phyloP scores from a whole-genome alignment of 2,797 vertebrate species.

The Spheniscus humboldti region DNA sequence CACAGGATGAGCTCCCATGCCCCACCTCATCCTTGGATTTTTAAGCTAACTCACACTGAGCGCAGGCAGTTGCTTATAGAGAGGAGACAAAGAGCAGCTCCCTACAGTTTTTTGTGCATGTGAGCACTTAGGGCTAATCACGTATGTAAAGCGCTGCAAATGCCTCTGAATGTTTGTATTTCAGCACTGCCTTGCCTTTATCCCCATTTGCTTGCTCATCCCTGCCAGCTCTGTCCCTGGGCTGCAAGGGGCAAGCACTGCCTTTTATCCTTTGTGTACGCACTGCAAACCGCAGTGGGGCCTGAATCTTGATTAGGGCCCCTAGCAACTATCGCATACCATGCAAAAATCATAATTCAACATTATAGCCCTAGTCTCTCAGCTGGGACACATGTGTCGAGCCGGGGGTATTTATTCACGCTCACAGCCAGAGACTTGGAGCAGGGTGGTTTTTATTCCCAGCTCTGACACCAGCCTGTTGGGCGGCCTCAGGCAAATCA shows the following conservation, averaged over 20 bases:
- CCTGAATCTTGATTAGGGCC: neutral
- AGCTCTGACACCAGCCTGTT: neutral
- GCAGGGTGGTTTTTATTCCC: neutral
- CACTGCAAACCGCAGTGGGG: neutral
- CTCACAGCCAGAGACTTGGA: neutral
- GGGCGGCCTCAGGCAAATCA: fast-evolving
- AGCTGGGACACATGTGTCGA: fast-evolving
- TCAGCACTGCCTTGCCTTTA: neutral
- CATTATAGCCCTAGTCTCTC: neutral
- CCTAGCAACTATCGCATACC: neutral
- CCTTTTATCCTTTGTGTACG: neutral
- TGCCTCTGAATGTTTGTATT: neutral
- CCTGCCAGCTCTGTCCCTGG: neutral
- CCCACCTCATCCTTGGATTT: neutral
- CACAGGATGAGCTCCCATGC: neutral
- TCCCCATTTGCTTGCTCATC: neutral
- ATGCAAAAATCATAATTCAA: neutral
- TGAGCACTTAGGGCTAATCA: neutral
- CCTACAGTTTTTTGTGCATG: neutral
- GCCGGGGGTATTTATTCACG: neutral
- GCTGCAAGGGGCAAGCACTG: neutral
- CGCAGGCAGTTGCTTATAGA: neutral
- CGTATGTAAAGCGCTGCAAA: neutral
- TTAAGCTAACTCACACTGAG: neutral
- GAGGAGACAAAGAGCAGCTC: neutral